Percentiles rank a stretch among this genome's conserved stretches.
Evolutionary conservation across 2,888 invertebrate species (phyloP).

Genomic region (Andrena dorsata): DNA sequence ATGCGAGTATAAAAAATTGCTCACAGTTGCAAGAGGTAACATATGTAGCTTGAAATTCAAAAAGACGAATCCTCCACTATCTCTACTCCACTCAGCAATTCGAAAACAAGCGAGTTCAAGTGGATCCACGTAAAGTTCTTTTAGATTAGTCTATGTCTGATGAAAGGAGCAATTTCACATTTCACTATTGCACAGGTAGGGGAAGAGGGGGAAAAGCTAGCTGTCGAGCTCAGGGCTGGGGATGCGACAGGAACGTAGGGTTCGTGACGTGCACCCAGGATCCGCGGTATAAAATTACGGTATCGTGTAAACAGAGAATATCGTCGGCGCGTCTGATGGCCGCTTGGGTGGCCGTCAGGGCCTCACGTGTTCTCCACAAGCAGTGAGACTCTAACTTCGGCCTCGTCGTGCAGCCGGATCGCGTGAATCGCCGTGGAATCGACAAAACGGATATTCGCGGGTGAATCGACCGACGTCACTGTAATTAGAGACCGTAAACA

Average conservation of each 20-base stretch:
- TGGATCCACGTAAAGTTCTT: too few species aligned
- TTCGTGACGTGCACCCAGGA: constrained; percentile 72
- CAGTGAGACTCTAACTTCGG: constrained; percentile 63
- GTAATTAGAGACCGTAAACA: constrained; percentile 8
- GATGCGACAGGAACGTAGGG: constrained; percentile 60
- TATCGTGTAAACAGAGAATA: constrained; percentile 82
- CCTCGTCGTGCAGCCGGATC: constrained; percentile 42
- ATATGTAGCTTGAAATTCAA: too few species aligned
- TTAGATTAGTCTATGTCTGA: too few species aligned
- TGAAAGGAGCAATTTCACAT: too few species aligned
- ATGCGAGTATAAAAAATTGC: too few species aligned
- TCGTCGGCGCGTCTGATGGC: constrained; percentile 83
- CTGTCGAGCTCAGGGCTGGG: constrained; percentile 16
- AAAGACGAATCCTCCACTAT: too few species aligned
- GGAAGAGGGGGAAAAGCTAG: neutral
- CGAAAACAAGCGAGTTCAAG: too few species aligned
- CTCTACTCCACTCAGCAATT: too few species aligned
- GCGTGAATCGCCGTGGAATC: constrained; percentile 31
- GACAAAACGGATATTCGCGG: constrained; percentile 31
- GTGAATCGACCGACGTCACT: neutral
- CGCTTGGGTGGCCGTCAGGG: constrained; percentile 81
- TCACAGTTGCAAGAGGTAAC: too few species aligned
- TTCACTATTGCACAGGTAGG: constrained; percentile 31
- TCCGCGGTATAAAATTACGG: constrained; percentile 83
- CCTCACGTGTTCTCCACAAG: constrained; percentile 81